Conservation (phyloP, 2,797 vertebrate genomes). For the Onychomys leucogaster region DNA sequence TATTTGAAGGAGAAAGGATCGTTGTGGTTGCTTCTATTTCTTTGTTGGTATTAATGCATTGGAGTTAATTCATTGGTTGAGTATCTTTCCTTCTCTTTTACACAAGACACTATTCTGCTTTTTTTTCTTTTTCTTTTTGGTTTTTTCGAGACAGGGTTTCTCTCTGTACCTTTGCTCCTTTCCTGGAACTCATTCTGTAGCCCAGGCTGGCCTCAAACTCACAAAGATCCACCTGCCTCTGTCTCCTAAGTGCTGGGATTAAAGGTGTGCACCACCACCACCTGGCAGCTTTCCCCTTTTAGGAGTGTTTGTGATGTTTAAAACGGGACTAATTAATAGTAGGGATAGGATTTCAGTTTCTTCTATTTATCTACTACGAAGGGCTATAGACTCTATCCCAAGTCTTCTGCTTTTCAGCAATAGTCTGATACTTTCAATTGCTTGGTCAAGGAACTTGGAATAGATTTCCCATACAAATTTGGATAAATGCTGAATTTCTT, state of each 20-base stretch:
- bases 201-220: no score
- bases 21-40: not conserved
- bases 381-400: not conserved
- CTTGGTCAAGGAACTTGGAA: not conserved
- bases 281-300: no score
- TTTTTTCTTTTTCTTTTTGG: no score
- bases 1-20: not conserved
- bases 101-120: no score
- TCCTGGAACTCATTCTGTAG: no score
- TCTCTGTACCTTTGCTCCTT: no score
- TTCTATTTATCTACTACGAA: not conserved
- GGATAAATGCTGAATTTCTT: not conserved
- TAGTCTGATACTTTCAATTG: not conserved
- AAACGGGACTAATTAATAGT: not conserved
- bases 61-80: not conserved
- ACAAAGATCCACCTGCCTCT: no score
- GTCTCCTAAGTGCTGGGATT: no score
- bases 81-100: not conserved
- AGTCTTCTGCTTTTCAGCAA: not conserved
- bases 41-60: not conserved
- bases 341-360: not conserved
- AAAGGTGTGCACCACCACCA: no score
- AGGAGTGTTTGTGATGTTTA: not conserved
- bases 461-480: not conserved
- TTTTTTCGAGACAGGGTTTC: no score